These are phyloP conservation scores for Anolis sagrei DNA, from an alignment of 2,113 vertebrate species.

Conservation along the genomic window DNA sequence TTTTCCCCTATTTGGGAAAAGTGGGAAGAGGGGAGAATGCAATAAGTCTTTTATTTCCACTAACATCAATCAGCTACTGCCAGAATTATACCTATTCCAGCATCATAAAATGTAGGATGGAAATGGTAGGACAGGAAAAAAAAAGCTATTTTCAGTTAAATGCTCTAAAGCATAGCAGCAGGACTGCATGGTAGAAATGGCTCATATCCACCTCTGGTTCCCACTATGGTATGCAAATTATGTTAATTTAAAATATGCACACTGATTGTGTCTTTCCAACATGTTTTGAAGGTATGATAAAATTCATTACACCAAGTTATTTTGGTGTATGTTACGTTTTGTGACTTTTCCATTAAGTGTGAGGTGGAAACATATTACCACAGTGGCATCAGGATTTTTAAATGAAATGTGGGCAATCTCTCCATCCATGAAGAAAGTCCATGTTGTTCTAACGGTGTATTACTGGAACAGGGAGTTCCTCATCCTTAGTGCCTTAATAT, in stretches of 20 bases:
- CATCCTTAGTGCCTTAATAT: conserved; percentile 31
- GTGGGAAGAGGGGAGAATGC: no score
- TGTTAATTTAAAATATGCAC: not conserved
- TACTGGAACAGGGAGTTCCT: conserved; percentile 39
- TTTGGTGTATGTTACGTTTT: not conserved
- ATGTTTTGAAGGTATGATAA: not conserved
- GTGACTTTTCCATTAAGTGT: conserved; percentile 21
- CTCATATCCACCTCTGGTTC: not conserved
- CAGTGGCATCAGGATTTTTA: not conserved
- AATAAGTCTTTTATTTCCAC: not conserved
- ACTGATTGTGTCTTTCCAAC: not conserved
- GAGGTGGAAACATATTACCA: conserved; percentile 12
- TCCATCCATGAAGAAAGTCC: conserved; percentile 11
- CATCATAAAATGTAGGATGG: not conserved
- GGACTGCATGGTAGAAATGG: not conserved
- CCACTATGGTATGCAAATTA: not conserved
- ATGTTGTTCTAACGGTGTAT: not conserved
- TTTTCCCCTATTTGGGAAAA: not conserved
- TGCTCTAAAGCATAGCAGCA: not conserved
- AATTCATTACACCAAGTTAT: rapidly evolving
- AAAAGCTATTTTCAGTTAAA: not conserved
- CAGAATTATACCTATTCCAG: not conserved
- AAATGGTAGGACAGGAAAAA: not conserved
- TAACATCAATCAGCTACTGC: not conserved
- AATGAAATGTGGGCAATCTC: conserved; percentile 39